These are phyloP conservation scores for Lophura nycthemera DNA, from an alignment of 2,113 vertebrate species.

Conservation along the genomic window DNA sequence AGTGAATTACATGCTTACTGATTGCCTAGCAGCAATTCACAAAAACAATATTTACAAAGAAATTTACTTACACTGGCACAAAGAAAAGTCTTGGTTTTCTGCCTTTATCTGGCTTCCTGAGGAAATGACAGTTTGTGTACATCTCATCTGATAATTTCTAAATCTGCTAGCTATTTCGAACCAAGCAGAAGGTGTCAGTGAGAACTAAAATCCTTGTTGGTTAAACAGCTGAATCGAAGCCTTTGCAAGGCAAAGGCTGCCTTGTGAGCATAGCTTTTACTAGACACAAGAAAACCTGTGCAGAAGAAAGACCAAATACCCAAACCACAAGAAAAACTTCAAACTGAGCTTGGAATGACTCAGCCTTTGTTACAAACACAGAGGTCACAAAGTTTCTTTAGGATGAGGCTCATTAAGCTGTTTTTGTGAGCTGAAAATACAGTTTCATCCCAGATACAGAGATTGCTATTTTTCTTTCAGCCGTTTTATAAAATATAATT, in stretches of 20 bases:
- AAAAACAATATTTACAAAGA: not conserved
- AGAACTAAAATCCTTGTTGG: not conserved
- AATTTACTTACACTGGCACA: not conserved
- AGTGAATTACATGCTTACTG: not conserved
- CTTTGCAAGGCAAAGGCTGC: not conserved
- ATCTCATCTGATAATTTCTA: not conserved
- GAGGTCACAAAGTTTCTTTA: not conserved
- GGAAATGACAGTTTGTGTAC: not conserved
- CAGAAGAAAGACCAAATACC: not conserved
- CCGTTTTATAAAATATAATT: slow-evolving; percentile 4
- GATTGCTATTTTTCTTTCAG: not conserved
- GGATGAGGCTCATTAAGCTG: not conserved
- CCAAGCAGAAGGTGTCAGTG: not conserved
- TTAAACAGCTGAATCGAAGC: not conserved
- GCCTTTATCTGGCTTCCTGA: not conserved
- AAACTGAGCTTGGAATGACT: not conserved
- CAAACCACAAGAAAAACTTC: not conserved
- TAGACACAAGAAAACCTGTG: not conserved
- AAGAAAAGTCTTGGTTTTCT: not conserved
- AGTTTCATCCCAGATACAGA: not conserved
- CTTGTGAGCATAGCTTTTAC: not conserved
- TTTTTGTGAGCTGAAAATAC: not conserved
- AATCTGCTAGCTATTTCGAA: not conserved
- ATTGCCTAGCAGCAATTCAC: not conserved
- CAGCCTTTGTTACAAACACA: not conserved